phyloP scores from a whole-genome alignment of 1,140 invertebrate species.

The Glomeris maerens region DNA sequence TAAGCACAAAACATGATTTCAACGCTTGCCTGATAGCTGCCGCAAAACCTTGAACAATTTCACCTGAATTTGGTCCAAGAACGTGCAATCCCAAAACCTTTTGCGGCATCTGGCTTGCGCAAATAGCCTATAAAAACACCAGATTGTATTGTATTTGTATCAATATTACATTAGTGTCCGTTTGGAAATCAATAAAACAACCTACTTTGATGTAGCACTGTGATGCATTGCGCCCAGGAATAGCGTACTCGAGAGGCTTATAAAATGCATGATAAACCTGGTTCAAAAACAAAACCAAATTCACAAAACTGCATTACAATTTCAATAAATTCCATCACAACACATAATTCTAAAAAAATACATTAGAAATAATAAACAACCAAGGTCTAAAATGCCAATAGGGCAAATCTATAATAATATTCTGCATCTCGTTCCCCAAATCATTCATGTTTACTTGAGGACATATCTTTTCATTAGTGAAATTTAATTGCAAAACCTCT shows the following conservation, averaged over 20 bases:
- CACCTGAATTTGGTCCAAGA: constrained; percentile 22
- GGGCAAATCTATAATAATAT: not conserved
- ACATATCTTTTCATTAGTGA: no score
- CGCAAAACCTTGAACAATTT: constrained; percentile 23
- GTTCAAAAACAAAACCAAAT: constrained; percentile 5
- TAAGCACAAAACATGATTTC: not conserved
- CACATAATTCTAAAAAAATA: no score
- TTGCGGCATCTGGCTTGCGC: constrained; percentile 11
- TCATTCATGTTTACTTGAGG: not conserved
- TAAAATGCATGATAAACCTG: constrained; percentile 20
- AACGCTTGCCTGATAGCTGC: constrained; percentile 20
- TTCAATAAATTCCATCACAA: no score
- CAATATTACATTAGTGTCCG: not conserved
- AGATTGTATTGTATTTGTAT: not conserved
- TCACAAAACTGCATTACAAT: not conserved
- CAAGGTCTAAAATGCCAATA: not conserved
- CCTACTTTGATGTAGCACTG: constrained; percentile 20
- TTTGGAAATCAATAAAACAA: not conserved
- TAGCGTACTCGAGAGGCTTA: constrained; percentile 17
- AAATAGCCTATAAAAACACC: constrained; percentile 2
- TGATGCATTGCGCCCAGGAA: constrained; percentile 11
- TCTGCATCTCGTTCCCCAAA: not conserved
- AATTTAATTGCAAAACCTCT: constrained; percentile 25
- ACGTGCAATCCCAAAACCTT: constrained; percentile 22
- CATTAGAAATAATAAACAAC: no score